Evolutionary conservation across 2,888 invertebrate species (phyloP), one percentile per base, ranked within the genome.

Genomic region (Orthosia cruda): DNA sequence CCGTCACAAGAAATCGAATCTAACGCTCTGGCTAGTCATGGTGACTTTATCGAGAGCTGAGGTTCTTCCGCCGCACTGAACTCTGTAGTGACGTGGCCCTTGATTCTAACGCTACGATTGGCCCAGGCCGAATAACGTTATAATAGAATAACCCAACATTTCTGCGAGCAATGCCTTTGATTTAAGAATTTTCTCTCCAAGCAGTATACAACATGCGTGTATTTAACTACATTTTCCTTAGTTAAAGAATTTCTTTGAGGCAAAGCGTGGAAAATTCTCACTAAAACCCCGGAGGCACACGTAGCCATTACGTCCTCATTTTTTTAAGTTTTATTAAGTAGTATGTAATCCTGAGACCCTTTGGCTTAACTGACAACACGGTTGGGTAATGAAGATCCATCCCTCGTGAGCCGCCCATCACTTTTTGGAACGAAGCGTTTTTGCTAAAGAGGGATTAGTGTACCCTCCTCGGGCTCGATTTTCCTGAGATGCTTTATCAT

Each of bases 391-490:
- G 96, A 96, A 96, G 95, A 95, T 94, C 93, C 94, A 95, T 94
- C 95, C 95, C 94, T 94, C 88, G 93, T 93, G 94, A 96, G 94
- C 95, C 95, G 94, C 93, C 96, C 96, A 95, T 96, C 96, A 96
- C 95, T 96, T 96, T 96, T 96, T 96, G 95, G 96, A 94, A 93
- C 94, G 94, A 93, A 96, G 96, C 96, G 96, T 96, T 96, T 96
- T 96, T 96, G 96, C 96, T 96, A 96, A 96, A 96, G 96, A 96
- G 96, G 96, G 96, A 96, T 96, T 96, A 96, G 94, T 94, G 93
- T 95, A 96, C 96, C 96, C 96, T 95, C 93, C 92, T 92, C 93
- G 91, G 91, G 93, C 94, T 92, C 94, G 94, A 95, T 95, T 95
- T 95, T 96, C 94, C 95, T 94, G 93, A 95, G 96, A 96, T 96